These are phyloP conservation scores for Acrocephalus arundinaceus DNA, from an alignment of 2,113 vertebrate species.

Conservation along the genomic window DNA sequence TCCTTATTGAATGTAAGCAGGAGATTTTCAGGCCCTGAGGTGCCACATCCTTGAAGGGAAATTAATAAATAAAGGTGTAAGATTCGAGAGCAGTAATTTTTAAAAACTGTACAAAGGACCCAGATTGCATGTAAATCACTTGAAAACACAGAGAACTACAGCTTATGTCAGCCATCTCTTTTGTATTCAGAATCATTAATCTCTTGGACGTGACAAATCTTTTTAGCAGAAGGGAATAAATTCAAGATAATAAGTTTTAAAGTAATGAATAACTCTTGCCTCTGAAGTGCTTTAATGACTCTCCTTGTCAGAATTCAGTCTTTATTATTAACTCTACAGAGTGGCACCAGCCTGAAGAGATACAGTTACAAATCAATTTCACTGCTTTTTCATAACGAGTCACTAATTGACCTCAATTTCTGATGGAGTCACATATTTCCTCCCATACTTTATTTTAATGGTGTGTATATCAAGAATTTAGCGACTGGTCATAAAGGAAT, in stretches of 20 bases:
- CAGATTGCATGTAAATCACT: constrained; percentile 41
- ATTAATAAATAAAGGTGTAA: constrained; percentile 3
- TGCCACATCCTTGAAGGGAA: background rate
- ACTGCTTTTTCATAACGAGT: constrained; percentile 68
- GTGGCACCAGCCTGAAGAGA: constrained; percentile 65
- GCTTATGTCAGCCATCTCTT: constrained; percentile 54
- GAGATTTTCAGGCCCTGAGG: background rate
- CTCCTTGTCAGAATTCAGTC: constrained; percentile 75
- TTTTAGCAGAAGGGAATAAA: constrained; percentile 67
- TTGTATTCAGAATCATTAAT: constrained; percentile 69
- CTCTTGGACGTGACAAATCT: constrained; percentile 74
- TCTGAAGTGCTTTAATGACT: constrained; percentile 73
- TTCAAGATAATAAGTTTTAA: constrained; percentile 73
- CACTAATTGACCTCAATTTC: constrained; percentile 79
- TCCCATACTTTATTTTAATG: constrained; percentile 70
- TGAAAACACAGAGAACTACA: constrained; percentile 51
- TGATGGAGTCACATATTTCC: constrained; percentile 68
- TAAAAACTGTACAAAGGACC: background rate
- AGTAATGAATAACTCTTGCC: constrained; percentile 71
- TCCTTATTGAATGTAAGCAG: background rate
- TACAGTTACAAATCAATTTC: constrained; percentile 79
- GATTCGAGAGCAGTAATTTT: background rate
- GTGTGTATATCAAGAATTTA: constrained; percentile 65
- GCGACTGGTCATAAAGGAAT: constrained; percentile 43
- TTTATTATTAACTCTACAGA: constrained; percentile 77